A percentile compares a stretch with the other conserved stretches of the same genome.
Conservation (phyloP, 1,140 invertebrate genomes). For the Drosophila bocki region DNA sequence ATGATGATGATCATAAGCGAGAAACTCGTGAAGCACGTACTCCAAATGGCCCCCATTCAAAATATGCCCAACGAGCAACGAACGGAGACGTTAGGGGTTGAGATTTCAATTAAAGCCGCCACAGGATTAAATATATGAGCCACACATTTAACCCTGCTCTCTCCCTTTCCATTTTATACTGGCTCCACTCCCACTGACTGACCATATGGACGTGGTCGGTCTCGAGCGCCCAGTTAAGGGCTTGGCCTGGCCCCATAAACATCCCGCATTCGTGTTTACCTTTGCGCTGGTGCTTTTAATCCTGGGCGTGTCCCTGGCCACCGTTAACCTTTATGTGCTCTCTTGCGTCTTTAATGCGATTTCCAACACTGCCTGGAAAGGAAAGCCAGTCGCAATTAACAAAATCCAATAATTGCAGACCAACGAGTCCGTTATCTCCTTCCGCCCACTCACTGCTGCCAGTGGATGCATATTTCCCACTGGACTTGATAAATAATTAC, state of each 20-base stretch:
- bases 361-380: conserved; percentile 42
- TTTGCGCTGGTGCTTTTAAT: conserved; percentile 34
- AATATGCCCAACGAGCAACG: conserved; percentile 40
- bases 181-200: conserved; percentile 14
- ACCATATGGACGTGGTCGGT: conserved; percentile 55
- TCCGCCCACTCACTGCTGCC: neutral
- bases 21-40: conserved; percentile 69
- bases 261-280: conserved; percentile 60
- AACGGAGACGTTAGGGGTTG: conserved; percentile 42
- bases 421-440: conserved; percentile 18
- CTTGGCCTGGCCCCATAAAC: conserved; percentile 54
- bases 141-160: conserved; percentile 1
- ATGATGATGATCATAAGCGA: neutral
- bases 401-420: conserved; percentile 67
- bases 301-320: conserved; percentile 54
- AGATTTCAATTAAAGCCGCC: conserved; percentile 77
- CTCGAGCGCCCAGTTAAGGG: conserved; percentile 60
- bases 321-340: conserved; percentile 57
- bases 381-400: conserved; percentile 62
- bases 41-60: conserved; percentile 65
- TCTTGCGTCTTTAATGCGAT: conserved; percentile 43
- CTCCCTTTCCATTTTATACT: neutral
- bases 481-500: conserved; percentile 36
- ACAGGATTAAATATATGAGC: conserved; percentile 47
- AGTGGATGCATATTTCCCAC: conserved; percentile 21